Percentiles rank a stretch among this genome's conserved stretches.
Conservation (phyloP, 2,113 vertebrate species). For the Neogobius melanostomus region DNA sequence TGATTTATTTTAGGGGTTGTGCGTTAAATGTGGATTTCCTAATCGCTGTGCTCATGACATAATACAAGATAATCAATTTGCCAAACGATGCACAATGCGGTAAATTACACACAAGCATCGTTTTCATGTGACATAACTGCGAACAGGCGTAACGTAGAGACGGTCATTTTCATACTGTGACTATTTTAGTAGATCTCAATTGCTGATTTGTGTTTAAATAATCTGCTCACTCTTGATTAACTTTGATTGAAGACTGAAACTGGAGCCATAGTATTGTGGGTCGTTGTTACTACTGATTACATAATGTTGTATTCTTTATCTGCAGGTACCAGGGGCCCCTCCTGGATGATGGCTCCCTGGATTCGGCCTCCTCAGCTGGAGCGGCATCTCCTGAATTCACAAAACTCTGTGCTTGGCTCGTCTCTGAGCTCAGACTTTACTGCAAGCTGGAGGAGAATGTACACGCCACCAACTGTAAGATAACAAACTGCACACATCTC, state of each 20-base stretch:
- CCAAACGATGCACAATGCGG: not conserved
- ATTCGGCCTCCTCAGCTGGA: slow-evolving; percentile 80
- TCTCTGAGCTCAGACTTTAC: slow-evolving; percentile 89
- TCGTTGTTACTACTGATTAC: not conserved
- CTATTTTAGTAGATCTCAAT: no score
- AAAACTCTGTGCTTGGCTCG: slow-evolving; percentile 93
- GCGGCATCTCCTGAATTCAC: slow-evolving; percentile 92
- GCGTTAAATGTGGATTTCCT: not conserved
- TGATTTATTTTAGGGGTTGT: not conserved
- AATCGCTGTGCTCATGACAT: not conserved
- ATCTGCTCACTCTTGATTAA: no score
- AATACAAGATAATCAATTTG: slow-evolving; percentile 37
- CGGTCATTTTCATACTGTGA: no score
- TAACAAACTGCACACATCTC: not conserved
- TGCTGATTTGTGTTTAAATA: no score
- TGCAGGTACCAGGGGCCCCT: slow-evolving; percentile 94
- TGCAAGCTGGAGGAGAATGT: slow-evolving; percentile 95
- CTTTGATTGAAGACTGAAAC: no score
- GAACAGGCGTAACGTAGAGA: no score
- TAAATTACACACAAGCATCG: no score
- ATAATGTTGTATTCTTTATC: slow-evolving; percentile 30
- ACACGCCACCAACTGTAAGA: slow-evolving; percentile 95
- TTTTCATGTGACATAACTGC: no score
- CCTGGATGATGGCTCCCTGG: slow-evolving; percentile 88
- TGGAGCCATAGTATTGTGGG: not conserved